phyloP scores from a whole-genome alignment of 2,888 invertebrate genomes.

The Xanthia togata region DNA sequence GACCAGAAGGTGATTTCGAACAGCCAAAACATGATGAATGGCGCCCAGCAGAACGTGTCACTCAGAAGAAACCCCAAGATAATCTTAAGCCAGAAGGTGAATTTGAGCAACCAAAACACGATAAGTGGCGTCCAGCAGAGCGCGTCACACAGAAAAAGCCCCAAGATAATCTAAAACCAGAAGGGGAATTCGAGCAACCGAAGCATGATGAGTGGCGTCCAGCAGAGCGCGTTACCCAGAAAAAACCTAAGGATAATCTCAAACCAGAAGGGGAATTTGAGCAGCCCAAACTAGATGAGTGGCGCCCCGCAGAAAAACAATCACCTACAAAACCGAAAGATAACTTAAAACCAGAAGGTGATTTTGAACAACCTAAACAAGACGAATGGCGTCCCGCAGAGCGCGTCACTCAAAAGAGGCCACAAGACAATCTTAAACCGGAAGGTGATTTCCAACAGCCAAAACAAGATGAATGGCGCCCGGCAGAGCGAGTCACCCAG shows the following conservation, averaged over 20 bases:
- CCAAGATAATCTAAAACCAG: constrained; percentile 88
- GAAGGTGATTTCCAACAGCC: constrained; percentile 75
- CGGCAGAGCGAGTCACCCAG: constrained; percentile 82
- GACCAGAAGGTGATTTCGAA: constrained; percentile 48
- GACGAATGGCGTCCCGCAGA: constrained; percentile 46
- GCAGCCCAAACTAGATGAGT: constrained; percentile 70
- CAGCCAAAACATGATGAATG: constrained; percentile 47
- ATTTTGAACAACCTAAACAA: constrained; percentile 28
- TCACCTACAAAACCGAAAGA: constrained; percentile 49
- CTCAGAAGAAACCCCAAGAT: constrained; percentile 79
- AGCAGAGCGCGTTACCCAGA: constrained; percentile 87
- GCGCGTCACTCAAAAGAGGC: no score
- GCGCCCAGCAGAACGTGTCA: constrained; percentile 43
- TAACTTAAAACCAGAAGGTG: constrained; percentile 8
- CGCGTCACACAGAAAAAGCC: constrained; percentile 53
- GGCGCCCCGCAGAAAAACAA: constrained; percentile 52
- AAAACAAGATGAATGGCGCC: constrained; percentile 82
- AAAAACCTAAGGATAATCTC: constrained; percentile 83
- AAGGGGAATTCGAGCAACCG: constrained; percentile 88
- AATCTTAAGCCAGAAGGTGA: constrained; percentile 81
- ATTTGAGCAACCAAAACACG: constrained; percentile 77
- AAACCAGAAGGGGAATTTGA: constrained; percentile 90
- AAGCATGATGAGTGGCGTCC: constrained; percentile 76
- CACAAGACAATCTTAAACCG: no score
- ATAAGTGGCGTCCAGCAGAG: constrained; percentile 75